Base-by-base conservation (phyloP, 2,888 invertebrate species). In the Meganola albula region DNA sequence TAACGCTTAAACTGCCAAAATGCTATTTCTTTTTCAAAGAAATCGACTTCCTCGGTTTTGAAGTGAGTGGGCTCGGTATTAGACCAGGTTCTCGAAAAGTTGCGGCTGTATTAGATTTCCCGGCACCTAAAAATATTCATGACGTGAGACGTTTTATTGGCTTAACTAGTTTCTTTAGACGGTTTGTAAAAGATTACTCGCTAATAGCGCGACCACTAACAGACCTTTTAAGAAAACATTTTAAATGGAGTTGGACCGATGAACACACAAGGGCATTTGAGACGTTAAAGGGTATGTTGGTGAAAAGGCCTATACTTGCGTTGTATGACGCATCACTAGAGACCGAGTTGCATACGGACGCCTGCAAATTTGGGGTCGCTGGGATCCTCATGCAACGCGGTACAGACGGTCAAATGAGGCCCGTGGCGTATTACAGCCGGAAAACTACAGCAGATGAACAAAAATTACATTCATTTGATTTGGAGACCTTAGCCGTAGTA, bases 401-500 rank as follows among this genome's bases (percentile, higher is more conserved):
- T 8, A 2, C 5, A 6, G 23, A 10, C 4, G n/a, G 10, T 6
- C 5, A 6, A 23, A 6, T 23, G 4, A 9, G 2, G 5, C 23
- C 23, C 7, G 44, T 44, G 2, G 34, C 47, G 1, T 47, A 44
- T 29, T 41, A 34, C 27, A 47, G 47, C 12, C 10, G 43, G 0
- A 35, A 50, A 24, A 48, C 46, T n/a, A 31, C 44, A n/a, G 1
- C 21, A 7, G 41, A 39, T 10, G 45, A 48, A 27, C 34, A 37
- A 25, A 44, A 44, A n/a, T 40, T 26, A 9, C 41, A 44, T 18
- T 27, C 40, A 1, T 42, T 35, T 10, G 43, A 44, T 23, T 25
- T 44, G 2, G 48, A 6, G n/a, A n/a, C n/a, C n/a, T n/a, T n/a
- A n/a, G n/a, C n/a, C n/a, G 47, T 49, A 1, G 27, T 52, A 7